Conservation (phyloP, 2,797 vertebrate genomes). For the Protonibea diacanthus region DNA sequence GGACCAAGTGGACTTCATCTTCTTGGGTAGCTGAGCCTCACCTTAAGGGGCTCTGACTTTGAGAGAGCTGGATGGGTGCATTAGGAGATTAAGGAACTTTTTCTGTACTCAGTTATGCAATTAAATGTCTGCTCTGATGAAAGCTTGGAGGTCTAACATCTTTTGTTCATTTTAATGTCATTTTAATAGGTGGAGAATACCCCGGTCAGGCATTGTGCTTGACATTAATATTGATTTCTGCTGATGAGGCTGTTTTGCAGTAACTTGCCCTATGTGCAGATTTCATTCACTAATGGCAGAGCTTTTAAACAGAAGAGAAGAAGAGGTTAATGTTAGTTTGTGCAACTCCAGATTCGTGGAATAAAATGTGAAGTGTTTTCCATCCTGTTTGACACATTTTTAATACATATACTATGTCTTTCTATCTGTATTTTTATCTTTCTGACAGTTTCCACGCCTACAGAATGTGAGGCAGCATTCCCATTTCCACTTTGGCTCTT, state of each 20-base stretch:
- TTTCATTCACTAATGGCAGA: conserved; percentile 36
- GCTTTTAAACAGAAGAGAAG: conserved; percentile 7
- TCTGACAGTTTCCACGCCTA: conserved; percentile 31
- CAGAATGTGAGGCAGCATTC: conserved; percentile 48
- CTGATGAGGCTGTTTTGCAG: conserved; percentile 22
- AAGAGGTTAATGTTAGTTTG: conserved; percentile 26
- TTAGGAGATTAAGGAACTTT: conserved; percentile 50
- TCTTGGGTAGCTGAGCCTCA: conserved; percentile 3
- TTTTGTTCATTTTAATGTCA: conserved; percentile 15
- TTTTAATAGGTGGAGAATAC: conserved; percentile 1
- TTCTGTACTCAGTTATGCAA: conserved; percentile 34
- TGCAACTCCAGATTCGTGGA: not conserved
- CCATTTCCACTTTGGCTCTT: conserved; percentile 42
- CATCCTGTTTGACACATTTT: conserved; percentile 24
- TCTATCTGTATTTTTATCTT: conserved; percentile 46
- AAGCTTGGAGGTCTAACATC: conserved; percentile 20
- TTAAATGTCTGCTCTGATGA: conserved; percentile 26
- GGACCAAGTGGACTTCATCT: not conserved
- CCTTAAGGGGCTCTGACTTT: conserved; percentile 18
- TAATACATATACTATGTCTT: not conserved
- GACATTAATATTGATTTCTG: conserved; percentile 21
- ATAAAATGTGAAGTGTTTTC: conserved; percentile 16
- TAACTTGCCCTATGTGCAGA: not conserved
- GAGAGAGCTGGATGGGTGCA: conserved; percentile 23
- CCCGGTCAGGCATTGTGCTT: not conserved